phyloP scores from a whole-genome alignment of 2,113 vertebrate genomes.

The Lutjanus erythropterus region DNA sequence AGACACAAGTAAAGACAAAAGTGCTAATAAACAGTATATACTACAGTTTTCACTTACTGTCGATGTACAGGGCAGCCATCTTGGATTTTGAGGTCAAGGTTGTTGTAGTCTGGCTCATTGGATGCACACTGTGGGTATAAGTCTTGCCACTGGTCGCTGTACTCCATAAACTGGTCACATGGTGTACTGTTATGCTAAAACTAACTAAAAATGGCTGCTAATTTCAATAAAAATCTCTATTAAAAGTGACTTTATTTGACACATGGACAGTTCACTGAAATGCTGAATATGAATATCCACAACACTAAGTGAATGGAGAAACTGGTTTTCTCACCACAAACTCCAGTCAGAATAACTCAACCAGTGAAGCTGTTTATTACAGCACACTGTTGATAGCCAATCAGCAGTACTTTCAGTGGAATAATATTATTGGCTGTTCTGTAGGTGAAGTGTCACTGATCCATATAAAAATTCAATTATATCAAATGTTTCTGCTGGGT shows the following conservation, averaged over 20 bases:
- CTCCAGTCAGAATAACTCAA: not conserved
- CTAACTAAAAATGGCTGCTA: not conserved
- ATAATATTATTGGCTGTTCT: not conserved
- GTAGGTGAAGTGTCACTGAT: not conserved
- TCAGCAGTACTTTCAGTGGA: not conserved
- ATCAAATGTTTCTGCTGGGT: not conserved
- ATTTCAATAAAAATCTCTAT: not conserved
- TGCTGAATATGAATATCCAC: not conserved
- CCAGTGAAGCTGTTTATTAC: not conserved
- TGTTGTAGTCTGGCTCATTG: too few species aligned
- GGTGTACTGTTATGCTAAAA: not conserved
- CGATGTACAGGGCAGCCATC: too few species aligned
- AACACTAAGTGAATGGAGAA: too few species aligned
- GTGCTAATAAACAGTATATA: too few species aligned
- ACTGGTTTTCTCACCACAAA: too few species aligned
- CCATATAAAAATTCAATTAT: not conserved
- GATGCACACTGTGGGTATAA: too few species aligned
- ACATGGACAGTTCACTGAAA: not conserved
- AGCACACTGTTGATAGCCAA: too few species aligned
- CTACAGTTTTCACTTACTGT: too few species aligned
- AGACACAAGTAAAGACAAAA: too few species aligned
- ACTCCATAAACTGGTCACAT: too few species aligned
- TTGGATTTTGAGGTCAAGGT: too few species aligned
- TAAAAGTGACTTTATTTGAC: not conserved
- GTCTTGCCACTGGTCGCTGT: too few species aligned